These are phyloP conservation scores for Gobio gobio DNA, from an alignment of 2,113 vertebrate species.

Conservation along the genomic window DNA sequence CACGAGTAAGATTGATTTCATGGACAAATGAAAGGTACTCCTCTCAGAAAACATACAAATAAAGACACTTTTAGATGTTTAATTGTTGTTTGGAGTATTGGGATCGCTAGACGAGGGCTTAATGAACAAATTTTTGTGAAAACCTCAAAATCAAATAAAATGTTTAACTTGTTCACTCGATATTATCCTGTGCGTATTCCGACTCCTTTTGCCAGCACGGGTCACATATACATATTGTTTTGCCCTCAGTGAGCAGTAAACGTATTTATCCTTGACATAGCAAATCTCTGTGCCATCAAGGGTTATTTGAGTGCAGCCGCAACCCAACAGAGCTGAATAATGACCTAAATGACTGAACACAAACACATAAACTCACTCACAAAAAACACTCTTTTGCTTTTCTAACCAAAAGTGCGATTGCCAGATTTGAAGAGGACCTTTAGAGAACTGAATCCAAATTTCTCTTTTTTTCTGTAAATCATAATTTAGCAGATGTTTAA, in stretches of 20 bases:
- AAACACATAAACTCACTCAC: background rate
- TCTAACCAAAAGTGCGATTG: background rate
- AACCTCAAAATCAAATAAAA: no score
- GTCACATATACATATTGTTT: background rate
- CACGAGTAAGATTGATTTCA: no score
- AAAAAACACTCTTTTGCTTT: background rate
- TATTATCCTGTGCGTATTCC: no score
- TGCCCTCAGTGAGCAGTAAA: slow-evolving; percentile 9
- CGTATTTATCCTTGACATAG: slow-evolving; percentile 50
- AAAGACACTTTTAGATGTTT: no score
- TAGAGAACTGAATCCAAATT: background rate
- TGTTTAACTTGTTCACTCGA: no score
- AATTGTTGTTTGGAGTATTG: no score
- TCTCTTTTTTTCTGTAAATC: background rate
- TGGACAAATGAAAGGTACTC: no score
- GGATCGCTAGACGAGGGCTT: no score
- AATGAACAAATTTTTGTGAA: no score
- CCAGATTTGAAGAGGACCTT: background rate
- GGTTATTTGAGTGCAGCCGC: slow-evolving; percentile 40
- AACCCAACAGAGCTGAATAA: slow-evolving; percentile 46
- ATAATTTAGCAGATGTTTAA: slow-evolving; percentile 23
- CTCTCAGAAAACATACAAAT: no score
- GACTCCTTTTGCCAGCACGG: no score
- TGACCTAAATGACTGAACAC: slow-evolving; percentile 32
- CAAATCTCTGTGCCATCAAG: slow-evolving; percentile 45